Conservation (phyloP, 2,113 vertebrate species). For the Tragelaphus imberbis region DNA sequence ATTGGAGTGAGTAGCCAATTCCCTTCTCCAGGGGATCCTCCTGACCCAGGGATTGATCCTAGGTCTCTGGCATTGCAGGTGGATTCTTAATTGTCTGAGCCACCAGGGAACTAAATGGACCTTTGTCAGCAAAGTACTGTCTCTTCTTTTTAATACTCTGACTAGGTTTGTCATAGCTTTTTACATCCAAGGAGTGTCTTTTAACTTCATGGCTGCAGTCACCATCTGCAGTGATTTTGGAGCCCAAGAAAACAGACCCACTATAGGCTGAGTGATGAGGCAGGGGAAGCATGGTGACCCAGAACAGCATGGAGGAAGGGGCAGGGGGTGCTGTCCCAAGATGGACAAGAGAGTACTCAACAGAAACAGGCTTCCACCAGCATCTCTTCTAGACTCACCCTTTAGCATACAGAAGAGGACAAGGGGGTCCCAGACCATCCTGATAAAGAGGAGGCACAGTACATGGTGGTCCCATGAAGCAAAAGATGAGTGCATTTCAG, state of each 20-base stretch:
- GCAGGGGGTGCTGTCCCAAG: neutral
- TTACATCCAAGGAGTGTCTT: neutral
- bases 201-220: neutral
- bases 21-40: neutral
- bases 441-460: neutral
- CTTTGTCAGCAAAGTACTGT: neutral
- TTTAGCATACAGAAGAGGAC: neutral
- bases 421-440: rapidly evolving
- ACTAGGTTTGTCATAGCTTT: neutral
- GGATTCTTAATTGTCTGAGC: neutral
- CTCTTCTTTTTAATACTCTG: neutral
- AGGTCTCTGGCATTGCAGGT: neutral
- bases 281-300: neutral
- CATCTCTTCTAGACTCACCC: neutral
- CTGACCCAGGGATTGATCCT: neutral
- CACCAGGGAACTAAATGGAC: neutral
- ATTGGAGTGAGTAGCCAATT: neutral
- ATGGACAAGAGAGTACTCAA: neutral
- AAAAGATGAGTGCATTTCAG: neutral
- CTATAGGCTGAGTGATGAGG: too few species aligned
- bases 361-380: rapidly evolving
- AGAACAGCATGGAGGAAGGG: neutral
- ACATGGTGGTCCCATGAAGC: neutral
- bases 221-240: neutral
- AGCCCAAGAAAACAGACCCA: neutral